phyloP scores from a whole-genome alignment of 2,888 invertebrate species.

The Morpho deidamia region DNA sequence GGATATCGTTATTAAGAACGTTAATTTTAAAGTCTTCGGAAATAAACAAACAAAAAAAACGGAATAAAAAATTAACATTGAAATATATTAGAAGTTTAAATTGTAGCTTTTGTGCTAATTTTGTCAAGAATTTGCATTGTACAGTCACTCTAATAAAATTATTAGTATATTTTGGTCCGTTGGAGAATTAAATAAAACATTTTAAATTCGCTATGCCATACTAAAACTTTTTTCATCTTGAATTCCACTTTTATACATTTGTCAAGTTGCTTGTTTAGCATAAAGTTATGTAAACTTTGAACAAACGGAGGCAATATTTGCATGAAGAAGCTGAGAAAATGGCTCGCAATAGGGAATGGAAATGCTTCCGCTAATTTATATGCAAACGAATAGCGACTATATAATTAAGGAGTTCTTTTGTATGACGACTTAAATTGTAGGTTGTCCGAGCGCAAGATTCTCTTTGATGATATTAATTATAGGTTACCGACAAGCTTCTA shows the following conservation, averaged over 20 bases:
- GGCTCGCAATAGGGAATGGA: slow-evolving; percentile 52
- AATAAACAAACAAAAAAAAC: too few species aligned
- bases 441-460: slow-evolving; percentile 17
- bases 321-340: slow-evolving; percentile 56
- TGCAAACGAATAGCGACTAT: slow-evolving; percentile 60
- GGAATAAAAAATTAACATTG: too few species aligned
- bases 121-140: too few species aligned
- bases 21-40: too few species aligned
- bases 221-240: slow-evolving; percentile 9
- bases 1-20: too few species aligned
- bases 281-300: slow-evolving; percentile 51
- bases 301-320: slow-evolving; percentile 53
- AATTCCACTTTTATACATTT: slow-evolving; percentile 35
- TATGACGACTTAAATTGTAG: slow-evolving; percentile 32
- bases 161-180: too few species aligned
- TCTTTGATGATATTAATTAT: slow-evolving; percentile 23
- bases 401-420: slow-evolving; percentile 60
- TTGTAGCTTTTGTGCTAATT: too few species aligned
- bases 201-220: slow-evolving; percentile 2
- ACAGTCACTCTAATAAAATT: too few species aligned
- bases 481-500: slow-evolving; percentile 14
- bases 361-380: slow-evolving; percentile 61
- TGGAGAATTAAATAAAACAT: neutral
- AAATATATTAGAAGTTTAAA: too few species aligned
- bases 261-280: slow-evolving; percentile 55